These are phyloP conservation scores for Agrotis segetum DNA, from an alignment of 2,888 invertebrate species.

Conservation along the genomic window DNA sequence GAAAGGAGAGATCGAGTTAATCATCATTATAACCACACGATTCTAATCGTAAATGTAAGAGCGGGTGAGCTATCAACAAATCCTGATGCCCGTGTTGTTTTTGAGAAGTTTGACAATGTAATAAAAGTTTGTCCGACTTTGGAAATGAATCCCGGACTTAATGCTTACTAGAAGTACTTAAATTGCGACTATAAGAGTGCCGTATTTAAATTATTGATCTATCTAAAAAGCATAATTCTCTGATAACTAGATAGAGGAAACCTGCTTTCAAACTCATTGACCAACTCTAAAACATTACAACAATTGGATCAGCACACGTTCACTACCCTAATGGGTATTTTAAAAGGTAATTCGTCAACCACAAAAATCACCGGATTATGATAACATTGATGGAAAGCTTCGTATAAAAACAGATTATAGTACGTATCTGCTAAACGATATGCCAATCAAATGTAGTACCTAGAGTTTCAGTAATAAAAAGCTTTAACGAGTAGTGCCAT, in stretches of 20 bases:
- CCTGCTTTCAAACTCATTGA: background rate
- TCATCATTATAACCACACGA: no score
- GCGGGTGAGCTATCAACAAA: no score
- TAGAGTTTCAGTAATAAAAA: slow-evolving; percentile 11
- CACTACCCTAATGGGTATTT: background rate
- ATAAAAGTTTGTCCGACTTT: no score
- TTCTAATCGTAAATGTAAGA: no score
- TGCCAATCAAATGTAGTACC: slow-evolving; percentile 24
- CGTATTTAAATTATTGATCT: background rate
- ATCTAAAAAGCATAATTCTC: background rate
- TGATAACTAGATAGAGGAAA: no score
- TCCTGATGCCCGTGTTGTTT: no score
- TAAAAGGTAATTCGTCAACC: background rate
- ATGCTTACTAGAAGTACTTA: background rate
- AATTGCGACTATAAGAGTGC: background rate
- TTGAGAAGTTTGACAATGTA: no score
- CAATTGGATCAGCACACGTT: slow-evolving; percentile 12
- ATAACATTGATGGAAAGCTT: slow-evolving; percentile 9
- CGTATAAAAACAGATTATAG: background rate
- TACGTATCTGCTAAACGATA: slow-evolving; percentile 2
- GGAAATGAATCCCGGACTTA: background rate
- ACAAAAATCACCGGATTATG: slow-evolving; percentile 23
- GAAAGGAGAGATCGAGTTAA: slow-evolving; percentile 10
- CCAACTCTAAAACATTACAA: background rate
- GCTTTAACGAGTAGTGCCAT: background rate